Percentiles rank a stretch among this genome's conserved stretches.
These are phyloP conservation scores for Chalcis sispes DNA, from an alignment of 2,888 invertebrate species.

Conservation along the genomic window DNA sequence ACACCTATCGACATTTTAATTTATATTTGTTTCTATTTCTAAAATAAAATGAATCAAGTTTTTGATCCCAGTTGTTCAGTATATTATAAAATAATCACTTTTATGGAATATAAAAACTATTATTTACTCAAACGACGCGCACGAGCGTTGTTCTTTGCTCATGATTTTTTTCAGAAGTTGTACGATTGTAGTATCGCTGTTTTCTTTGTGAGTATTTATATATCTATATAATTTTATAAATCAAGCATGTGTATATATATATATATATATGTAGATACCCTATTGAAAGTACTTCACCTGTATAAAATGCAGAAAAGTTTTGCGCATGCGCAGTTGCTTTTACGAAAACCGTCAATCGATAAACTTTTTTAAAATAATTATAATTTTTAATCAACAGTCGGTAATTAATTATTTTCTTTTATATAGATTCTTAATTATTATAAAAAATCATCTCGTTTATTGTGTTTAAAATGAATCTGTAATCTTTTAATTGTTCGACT, in stretches of 20 bases:
- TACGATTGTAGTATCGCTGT: slow-evolving; percentile 22
- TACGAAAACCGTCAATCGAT: no score
- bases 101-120: slow-evolving; percentile 2
- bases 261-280: neutral
- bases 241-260: neutral
- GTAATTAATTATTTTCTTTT: no score
- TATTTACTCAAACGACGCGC: slow-evolving; percentile 36
- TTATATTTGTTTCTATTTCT: neutral
- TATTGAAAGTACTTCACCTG: slow-evolving; percentile 10
- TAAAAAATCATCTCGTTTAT: no score
- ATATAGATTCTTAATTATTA: no score
- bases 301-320: neutral
- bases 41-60: neutral
- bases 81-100: neutral
- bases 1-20: slow-evolving; percentile 96
- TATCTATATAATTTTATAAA: neutral
- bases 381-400: no score
- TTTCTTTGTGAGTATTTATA: neutral
- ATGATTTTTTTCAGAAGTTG: slow-evolving; percentile 3
- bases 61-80: neutral
- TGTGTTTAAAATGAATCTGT: no score
- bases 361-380: no score
- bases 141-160: slow-evolving; percentile 18
- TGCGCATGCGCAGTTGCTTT: neutral
- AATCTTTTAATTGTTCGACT: no score